Evolutionary conservation across 2,888 invertebrate species (phyloP), one percentile per base, ranked within the genome.

Genomic region (Priapulus caudatus): DNA sequence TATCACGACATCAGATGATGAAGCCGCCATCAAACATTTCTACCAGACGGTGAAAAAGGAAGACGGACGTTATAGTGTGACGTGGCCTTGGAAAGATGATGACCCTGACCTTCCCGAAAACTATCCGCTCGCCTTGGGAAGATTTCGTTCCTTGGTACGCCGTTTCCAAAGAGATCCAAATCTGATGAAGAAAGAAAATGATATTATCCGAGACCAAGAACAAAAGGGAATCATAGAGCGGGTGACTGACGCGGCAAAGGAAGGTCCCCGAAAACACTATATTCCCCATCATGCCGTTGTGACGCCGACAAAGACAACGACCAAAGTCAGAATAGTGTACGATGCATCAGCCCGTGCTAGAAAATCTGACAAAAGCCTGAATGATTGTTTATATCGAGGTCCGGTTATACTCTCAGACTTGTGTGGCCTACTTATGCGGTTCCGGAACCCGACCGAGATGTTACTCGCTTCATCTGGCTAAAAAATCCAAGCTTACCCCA

Each of bases 251-350:
- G 5, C 48, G n/a, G 20, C 50, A 48, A 24, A 49, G n/a, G 43
- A 43, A n/a, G 5, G 20, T 4, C 20, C 21, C 4, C 22, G n/a
- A n/a, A n/a, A n/a, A 50, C 51, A 5, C 22, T 51, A 51, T 21
- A 52, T 51, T 4, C 51, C 51, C n/a, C 60, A 61, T 24, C 61
- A 56, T 2, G 52, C 56, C 2, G 55, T 61, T 5, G 48, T 57
- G 44, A 60, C 53, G 20, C 43, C 19, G 1, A 10, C 20, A 2
- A 52, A 52, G 5, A 48, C 55, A 2, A 57, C 52, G 1, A 61
- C 61, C 1, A 59, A 60, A 23, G 47, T 59, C 0, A 48, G 61
- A 1, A 55, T 60, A n/a, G 61, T 61, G 1, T 57, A 24, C n/a
- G 60, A 61, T 46, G 61, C 53, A 1, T 56, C 57, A 1, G 56